phyloP scores from a whole-genome alignment of 2,797 vertebrate species.

The Perodicticus potto region DNA sequence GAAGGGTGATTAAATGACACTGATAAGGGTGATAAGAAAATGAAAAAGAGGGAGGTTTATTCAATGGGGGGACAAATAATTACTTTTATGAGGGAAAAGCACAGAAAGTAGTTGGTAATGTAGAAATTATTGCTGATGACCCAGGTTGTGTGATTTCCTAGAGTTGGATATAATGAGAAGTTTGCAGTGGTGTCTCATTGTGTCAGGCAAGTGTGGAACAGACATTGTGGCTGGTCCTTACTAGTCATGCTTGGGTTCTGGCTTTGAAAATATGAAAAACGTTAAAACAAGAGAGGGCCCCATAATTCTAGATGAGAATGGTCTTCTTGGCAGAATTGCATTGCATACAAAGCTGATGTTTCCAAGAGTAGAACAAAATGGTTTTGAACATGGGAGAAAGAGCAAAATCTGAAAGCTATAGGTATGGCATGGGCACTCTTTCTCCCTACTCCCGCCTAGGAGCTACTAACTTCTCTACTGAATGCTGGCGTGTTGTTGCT shows the following conservation, averaged over 20 bases:
- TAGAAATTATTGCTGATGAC: not conserved
- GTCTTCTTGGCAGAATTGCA: not conserved
- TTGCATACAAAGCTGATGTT: not conserved
- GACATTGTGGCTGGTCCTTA: not conserved
- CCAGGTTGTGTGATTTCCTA: not conserved
- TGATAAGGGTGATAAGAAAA: not conserved
- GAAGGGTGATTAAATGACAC: constrained; percentile 27
- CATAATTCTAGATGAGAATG: not conserved
- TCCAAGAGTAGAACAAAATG: not conserved
- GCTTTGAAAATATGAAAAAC: not conserved
- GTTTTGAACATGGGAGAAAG: not conserved
- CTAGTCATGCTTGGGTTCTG: not conserved
- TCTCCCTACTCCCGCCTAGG: not conserved
- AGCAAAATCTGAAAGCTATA: constrained; percentile 48
- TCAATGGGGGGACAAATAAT: not conserved
- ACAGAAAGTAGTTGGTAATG: not conserved
- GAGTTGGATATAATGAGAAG: not conserved
- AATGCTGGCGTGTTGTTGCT: constrained; percentile 74
- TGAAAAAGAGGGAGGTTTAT: not conserved
- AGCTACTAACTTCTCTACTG: constrained; percentile 59
- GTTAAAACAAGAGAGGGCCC: not conserved
- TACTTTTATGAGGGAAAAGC: not conserved
- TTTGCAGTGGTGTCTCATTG: not conserved
- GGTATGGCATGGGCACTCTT: not conserved
- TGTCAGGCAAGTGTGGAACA: not conserved